phyloP scores from a whole-genome alignment of 2,888 invertebrate species.

The Pristionchus mayeri region DNA sequence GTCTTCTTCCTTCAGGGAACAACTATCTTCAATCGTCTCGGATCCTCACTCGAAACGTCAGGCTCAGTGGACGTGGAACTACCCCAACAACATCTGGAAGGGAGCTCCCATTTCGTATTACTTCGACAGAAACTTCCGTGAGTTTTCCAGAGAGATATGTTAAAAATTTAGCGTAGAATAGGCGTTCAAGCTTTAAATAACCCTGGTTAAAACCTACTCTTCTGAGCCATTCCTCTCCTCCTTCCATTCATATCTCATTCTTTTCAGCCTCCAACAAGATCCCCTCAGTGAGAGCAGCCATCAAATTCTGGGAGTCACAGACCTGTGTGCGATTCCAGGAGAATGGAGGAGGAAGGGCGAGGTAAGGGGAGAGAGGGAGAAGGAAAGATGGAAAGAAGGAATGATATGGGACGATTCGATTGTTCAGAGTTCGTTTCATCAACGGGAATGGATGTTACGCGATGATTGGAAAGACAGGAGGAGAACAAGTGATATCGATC shows the following conservation, averaged over 20 bases:
- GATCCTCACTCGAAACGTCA: constrained; percentile 16
- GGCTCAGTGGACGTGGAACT: constrained; percentile 30
- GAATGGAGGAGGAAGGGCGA: constrained; percentile 44
- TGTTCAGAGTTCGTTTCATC: constrained; percentile 48
- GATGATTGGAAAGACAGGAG: constrained; percentile 47
- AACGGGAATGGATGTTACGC: constrained; percentile 49
- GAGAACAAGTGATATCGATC: constrained; percentile 46
- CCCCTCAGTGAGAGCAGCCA: constrained; percentile 21
- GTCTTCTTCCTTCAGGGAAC: background rate
- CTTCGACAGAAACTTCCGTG: constrained; percentile 46
- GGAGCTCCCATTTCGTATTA: constrained; percentile 35
- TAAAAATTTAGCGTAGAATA: no score
- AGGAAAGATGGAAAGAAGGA: background rate
- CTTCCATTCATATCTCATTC: no score
- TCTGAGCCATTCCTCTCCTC: no score
- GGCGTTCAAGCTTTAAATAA: no score
- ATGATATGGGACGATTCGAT: background rate
- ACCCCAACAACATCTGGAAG: constrained; percentile 45
- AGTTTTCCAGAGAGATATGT: background rate
- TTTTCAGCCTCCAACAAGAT: constrained; percentile 32
- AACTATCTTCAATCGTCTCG: constrained; percentile 5
- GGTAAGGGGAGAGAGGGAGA: background rate
- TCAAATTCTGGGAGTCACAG: constrained; percentile 42
- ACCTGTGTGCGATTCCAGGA: constrained; percentile 43
- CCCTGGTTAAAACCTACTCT: no score